Percentiles rank a stretch among this genome's conserved stretches.
These are phyloP conservation scores for Laodelphax striatellus DNA, from an alignment of 1,140 invertebrate genomes.

Conservation along the genomic window DNA sequence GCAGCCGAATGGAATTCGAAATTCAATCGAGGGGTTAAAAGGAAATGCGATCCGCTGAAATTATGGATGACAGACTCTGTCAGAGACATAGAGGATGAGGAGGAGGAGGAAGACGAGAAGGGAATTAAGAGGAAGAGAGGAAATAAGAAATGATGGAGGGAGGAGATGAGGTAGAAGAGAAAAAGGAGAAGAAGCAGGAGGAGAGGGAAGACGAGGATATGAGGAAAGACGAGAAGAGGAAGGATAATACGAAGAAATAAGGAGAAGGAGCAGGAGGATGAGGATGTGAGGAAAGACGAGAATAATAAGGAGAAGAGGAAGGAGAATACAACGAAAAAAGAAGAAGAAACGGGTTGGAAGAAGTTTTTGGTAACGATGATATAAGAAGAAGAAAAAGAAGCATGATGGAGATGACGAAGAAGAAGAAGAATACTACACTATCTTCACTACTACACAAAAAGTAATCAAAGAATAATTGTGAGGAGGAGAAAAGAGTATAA, in stretches of 20 bases:
- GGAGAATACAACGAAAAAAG: not conserved
- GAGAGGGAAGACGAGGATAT: not conserved
- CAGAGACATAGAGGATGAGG: not conserved
- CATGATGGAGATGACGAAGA: not conserved
- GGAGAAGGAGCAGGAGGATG: not conserved
- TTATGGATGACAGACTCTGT: not conserved
- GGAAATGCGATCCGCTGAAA: not conserved
- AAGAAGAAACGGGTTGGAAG: not conserved
- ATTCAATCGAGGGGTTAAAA: not conserved
- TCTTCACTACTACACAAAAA: no score
- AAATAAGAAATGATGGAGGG: not conserved
- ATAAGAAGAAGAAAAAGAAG: not conserved
- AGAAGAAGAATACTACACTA: no score
- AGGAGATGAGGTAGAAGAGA: not conserved
- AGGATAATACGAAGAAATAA: not conserved
- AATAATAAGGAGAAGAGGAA: not conserved
- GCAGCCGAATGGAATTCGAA: not conserved
- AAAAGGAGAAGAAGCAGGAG: not conserved
- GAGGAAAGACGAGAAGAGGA: not conserved
- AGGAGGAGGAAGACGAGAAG: not conserved
- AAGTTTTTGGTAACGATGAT: no score
- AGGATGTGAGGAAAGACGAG: not conserved
- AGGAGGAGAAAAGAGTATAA: no score
- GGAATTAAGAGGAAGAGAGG: not conserved
- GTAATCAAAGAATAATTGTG: no score